Base-by-base conservation (phyloP, 64 coral and sea anemone genomes). In the Actinia tenebrosa region DNA sequence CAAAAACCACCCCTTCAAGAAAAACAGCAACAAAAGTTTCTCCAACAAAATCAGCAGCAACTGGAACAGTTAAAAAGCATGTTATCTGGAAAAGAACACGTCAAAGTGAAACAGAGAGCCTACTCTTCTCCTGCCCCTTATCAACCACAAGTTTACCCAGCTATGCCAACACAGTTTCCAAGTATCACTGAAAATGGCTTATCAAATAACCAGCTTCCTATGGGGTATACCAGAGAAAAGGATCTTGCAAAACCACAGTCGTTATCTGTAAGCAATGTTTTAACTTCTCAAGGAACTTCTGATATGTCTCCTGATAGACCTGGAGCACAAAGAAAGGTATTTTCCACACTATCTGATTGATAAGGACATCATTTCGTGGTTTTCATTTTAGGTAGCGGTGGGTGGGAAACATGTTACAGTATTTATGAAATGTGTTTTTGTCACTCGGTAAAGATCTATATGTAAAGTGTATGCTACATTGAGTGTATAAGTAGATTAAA, bases 251-350 rank as follows among this genome's bases (percentile, higher is more conserved):
- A 81, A 81, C 69, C 69, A 5, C 69, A 75, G 26, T 75, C 69
- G 10, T 45, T 81, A 20, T 53, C 50, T 19, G 18, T 37, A 2
- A 45, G 79, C 17, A 45, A 81, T 2, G 46, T 81, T 5, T 53
- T 81, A 50, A 15, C 79, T 19, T 81, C 79, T 30, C 23, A 27
- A 30, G 60, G 80, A 50, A 52, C 62, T 3, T 9, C 71, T 22
- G 42, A 45, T 25, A 72, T 10, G 47, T 83, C 80, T 43, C 83
- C 83, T 46, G 89, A 90, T 86, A 55, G 84, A 19, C 58, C 83
- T 79, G 83, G 50, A 77, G 89, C 20, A 16, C 89, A 84, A 62
- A 77, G 89, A 78, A 85, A 90, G 89, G 89, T 90, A 90, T 16
- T 14, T 58, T 11, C 5, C 5, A 55, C 53, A 14, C 10, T 16